Conservation (phyloP, 2,113 vertebrate species). For the Silurus glanis region DNA sequence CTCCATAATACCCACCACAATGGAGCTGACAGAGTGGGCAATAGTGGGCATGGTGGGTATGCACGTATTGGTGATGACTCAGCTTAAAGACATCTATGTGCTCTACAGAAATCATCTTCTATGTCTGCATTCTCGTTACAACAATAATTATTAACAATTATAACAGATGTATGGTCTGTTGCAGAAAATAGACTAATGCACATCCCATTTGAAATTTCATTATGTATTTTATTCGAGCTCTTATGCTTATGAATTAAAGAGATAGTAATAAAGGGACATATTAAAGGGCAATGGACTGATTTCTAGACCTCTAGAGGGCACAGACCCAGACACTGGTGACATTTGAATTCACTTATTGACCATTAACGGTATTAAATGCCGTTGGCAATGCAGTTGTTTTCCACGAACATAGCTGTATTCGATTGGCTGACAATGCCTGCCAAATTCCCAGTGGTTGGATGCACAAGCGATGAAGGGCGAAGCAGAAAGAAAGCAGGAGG, state of each 20-base stretch:
- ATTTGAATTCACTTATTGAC: constrained; percentile 60
- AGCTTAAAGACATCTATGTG: constrained; percentile 32
- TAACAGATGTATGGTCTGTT: neutral
- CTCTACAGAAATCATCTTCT: constrained; percentile 1
- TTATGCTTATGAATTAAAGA: constrained; percentile 22
- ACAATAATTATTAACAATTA: too few species aligned
- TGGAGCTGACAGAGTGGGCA: constrained; percentile 39
- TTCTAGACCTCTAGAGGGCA: constrained; percentile 39
- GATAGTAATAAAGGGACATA: constrained; percentile 19
- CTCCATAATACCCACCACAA: constrained; percentile 55
- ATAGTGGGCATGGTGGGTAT: constrained; percentile 36
- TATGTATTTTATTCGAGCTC: constrained; percentile 14
- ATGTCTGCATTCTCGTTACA: neutral
- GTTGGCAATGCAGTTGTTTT: constrained; percentile 57
- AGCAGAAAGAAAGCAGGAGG: constrained; percentile 43
- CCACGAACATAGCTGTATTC: constrained; percentile 14
- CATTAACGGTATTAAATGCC: constrained; percentile 50
- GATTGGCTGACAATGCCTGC: constrained; percentile 46
- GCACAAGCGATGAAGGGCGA: constrained; percentile 48
- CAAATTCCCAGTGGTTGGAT: constrained; percentile 39
- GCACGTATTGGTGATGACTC: constrained; percentile 47
- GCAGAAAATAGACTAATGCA: neutral
- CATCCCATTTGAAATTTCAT: constrained; percentile 4
- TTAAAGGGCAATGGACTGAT: constrained; percentile 31
- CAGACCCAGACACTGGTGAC: constrained; percentile 55